These are phyloP conservation scores for Meteorus colon DNA, from an alignment of 2,888 invertebrate species.

Conservation along the genomic window DNA sequence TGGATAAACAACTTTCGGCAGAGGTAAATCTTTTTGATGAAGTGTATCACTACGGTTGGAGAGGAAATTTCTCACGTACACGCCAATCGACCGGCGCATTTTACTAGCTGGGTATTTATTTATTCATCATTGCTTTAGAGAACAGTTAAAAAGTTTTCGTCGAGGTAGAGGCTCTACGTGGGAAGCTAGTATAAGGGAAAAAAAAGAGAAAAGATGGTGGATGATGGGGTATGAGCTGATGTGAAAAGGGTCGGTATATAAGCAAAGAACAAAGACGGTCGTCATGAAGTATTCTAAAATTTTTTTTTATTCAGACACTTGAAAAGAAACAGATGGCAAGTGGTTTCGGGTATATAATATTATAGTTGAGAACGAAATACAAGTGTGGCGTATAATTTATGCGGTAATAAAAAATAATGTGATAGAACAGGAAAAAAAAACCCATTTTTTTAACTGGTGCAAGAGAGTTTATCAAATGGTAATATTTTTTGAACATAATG, in stretches of 20 bases:
- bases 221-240: background rate
- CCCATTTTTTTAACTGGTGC: background rate
- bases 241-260: background rate
- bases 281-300: background rate
- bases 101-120: background rate
- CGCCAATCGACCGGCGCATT: slow-evolving; percentile 15
- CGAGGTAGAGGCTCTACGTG: background rate
- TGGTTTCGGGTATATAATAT: background rate
- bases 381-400: background rate
- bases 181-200: background rate
- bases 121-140: slow-evolving; percentile 6
- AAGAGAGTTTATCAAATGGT: background rate
- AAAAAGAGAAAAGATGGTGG: background rate
- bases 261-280: background rate
- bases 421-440: slow-evolving; percentile 27
- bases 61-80: background rate
- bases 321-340: slow-evolving; percentile 13
- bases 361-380: background rate
- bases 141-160: slow-evolving; percentile 13
- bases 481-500: background rate
- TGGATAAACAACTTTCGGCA: background rate
- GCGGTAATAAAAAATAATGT: slow-evolving; percentile 5
- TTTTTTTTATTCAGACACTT: background rate
- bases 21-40: background rate
- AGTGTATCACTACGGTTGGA: background rate